Conservation (phyloP, 2,888 invertebrate genomes). For the Agriotes lineatus region DNA sequence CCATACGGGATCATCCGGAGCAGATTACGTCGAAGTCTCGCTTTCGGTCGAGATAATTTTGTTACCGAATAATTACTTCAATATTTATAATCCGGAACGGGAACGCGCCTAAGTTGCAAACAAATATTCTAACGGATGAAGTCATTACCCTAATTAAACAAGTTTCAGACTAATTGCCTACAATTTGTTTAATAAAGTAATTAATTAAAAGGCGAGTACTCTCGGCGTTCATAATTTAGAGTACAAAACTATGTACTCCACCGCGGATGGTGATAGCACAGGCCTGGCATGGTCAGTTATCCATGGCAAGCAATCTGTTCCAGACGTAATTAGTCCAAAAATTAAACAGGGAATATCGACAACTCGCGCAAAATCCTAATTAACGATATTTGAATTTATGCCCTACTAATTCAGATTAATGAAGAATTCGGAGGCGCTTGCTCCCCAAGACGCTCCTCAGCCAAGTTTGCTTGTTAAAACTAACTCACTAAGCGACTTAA, state of each 20-base stretch:
- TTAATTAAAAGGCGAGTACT: constrained; percentile 35
- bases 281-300: not conserved
- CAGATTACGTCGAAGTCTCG: constrained; percentile 4
- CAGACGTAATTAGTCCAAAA: constrained; percentile 20
- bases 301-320: constrained; percentile 10
- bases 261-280: too few species aligned
- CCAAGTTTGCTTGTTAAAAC: too few species aligned
- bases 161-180: constrained; percentile 31
- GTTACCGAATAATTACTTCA: constrained; percentile 31
- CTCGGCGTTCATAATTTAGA: constrained; percentile 25
- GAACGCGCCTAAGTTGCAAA: constrained; percentile 28
- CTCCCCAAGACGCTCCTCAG: not conserved
- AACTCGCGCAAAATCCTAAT: constrained; percentile 17
- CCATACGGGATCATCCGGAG: too few species aligned
- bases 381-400: constrained; percentile 16
- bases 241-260: constrained; percentile 30
- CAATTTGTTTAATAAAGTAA: constrained; percentile 38
- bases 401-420: constrained; percentile 10
- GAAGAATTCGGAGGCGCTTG: not conserved
- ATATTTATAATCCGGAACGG: constrained; percentile 32
- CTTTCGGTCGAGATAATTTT: constrained; percentile 23
- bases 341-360: constrained; percentile 19
- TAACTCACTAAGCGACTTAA: too few species aligned
- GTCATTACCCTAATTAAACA: constrained; percentile 40
- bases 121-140: constrained; percentile 36